Evolutionary conservation across 2,113 vertebrate genomes (phyloP), one percentile per base, ranked within the genome.

Genomic region (Ramphastos sulfuratus): DNA sequence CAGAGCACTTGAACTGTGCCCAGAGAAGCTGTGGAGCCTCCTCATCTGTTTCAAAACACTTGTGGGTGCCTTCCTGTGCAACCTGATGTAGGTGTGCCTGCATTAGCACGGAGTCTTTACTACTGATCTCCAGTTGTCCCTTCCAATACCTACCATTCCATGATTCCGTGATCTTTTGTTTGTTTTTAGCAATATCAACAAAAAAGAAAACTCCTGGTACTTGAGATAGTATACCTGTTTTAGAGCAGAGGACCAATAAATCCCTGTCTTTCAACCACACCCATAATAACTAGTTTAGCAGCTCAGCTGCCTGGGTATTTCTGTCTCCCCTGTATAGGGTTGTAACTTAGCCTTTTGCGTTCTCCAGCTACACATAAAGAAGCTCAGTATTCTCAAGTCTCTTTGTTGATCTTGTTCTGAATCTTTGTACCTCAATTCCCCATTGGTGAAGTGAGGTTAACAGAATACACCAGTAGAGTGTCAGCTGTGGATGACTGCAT

Each of bases 261-360:
- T 61, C 6, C n/a, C 35, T 4, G 2, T 59, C 21, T 56, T 84
- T 48, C 54, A 72, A 39, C 30, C 28, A 7, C 21, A 21, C 31
- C 25, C 39, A 10, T 4, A 39, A 46, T 60, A 54, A 25, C 37
- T 30, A 46, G 7, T 3, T 65, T 14, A 33, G 54, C 48, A 70
- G 71, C 55, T 85, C 48, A 52, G 63, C 67, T 66, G 65, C 42
- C 44, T 17, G 44, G 50, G 15, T 42, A 10, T 4, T 2, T n/a
- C 6, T 82, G 17, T 46, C 18, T 31, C 39, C n/a, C 12, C 1
- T 0, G 9, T 21, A 3, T 46, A 3, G 18, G 21, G 69, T 56
- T 1, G 3, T 77, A 20, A 18, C n/a, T 69, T 23, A 19, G 58
- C 48, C 42, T 72, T 83, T 46, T 69, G 31, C 78, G 7, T 64